These are phyloP conservation scores for Nymphalis c-album DNA, from an alignment of 2,888 invertebrate genomes.

Conservation along the genomic window DNA sequence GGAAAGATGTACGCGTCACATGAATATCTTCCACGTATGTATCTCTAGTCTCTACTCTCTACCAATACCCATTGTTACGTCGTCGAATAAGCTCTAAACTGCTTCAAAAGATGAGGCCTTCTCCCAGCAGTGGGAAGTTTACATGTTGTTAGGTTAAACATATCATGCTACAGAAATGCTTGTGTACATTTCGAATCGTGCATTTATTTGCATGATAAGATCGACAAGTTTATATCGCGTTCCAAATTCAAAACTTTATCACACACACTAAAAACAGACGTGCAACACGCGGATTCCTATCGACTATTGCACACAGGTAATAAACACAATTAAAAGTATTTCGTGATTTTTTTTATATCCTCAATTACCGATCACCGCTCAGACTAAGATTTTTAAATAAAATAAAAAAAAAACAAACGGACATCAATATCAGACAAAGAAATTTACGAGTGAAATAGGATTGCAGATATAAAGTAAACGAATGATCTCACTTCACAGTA, in stretches of 20 bases:
- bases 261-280: neutral
- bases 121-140: no score
- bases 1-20: no score
- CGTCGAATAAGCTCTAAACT: no score
- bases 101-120: no score
- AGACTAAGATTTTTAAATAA: neutral
- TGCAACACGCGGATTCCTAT: neutral
- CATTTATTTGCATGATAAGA: neutral
- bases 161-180: neutral
- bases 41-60: no score
- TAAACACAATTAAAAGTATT: neutral
- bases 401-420: neutral
- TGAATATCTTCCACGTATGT: no score
- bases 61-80: no score
- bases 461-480: neutral
- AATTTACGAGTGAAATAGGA: neutral
- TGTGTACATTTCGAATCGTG: neutral
- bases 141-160: neutral
- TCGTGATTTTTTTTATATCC: neutral
- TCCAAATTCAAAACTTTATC: conserved; percentile 6
- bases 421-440: neutral
- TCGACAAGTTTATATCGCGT: neutral
- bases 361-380: neutral
- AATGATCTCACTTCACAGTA: conserved; percentile 46
- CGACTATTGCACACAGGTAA: neutral